phyloP scores from a whole-genome alignment of 2,113 vertebrate genomes.

The Phyllostomus discolor region DNA sequence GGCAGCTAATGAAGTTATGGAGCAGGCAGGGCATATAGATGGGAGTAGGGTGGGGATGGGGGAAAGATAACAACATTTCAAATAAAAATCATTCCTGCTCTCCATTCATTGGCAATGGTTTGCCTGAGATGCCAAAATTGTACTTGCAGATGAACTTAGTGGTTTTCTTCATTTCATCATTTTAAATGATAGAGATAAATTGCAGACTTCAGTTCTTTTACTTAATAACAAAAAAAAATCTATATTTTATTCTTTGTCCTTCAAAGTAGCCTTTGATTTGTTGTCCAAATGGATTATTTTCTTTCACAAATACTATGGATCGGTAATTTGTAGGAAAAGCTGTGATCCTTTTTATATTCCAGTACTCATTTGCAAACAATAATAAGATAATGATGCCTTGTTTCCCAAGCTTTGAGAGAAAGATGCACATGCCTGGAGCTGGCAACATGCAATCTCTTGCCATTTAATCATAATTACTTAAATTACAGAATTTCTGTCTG shows the following conservation, averaged over 20 bases:
- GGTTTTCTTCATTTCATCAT: not conserved
- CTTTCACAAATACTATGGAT: not conserved
- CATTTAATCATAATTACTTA: not conserved
- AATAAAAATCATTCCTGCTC: not conserved
- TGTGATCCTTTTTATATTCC: not conserved
- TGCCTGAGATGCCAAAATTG: not conserved
- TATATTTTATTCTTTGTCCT: not conserved
- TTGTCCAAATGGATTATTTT: not conserved
- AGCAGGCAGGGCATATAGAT: fast-evolving
- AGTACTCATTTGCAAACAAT: not conserved
- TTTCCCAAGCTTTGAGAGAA: not conserved
- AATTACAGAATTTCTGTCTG: not conserved
- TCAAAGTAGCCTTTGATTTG: not conserved
- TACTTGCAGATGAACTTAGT: not conserved
- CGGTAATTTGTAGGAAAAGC: not conserved
- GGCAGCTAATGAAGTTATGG: not conserved
- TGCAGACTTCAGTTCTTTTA: not conserved
- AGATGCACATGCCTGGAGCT: not conserved
- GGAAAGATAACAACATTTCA: not conserved
- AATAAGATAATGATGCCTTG: not conserved
- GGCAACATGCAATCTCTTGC: not conserved
- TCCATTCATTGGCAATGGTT: not conserved
- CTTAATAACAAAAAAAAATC: not conserved
- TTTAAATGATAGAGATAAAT: not conserved
- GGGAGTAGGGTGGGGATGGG: not conserved